Evolutionary conservation across 1,140 invertebrate genomes (phyloP).

Genomic region (Luehdorfia chinensis): DNA sequence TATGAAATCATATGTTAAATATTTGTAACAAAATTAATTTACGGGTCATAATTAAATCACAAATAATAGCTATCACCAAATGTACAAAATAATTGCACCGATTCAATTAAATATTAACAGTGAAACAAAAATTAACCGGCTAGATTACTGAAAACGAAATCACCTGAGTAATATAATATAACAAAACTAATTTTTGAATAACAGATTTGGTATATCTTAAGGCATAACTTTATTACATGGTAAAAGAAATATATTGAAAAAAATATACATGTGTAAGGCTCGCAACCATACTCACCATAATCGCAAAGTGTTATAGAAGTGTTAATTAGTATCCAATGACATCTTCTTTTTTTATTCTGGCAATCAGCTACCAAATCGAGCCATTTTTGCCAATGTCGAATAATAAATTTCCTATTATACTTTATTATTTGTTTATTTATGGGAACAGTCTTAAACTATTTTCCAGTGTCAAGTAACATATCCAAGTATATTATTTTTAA

Average conservation of each 20-base stretch:
- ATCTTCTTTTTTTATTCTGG: too few species aligned
- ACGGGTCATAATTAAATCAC: background rate
- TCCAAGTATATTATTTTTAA: too few species aligned
- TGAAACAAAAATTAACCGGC: slow-evolving; percentile 1
- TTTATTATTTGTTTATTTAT: too few species aligned
- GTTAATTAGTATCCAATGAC: too few species aligned
- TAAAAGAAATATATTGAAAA: slow-evolving; percentile 18
- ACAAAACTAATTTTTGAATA: slow-evolving; percentile 33
- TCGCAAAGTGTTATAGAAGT: too few species aligned
- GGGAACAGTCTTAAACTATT: background rate
- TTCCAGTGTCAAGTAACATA: too few species aligned
- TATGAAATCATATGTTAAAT: background rate
- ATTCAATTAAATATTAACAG: background rate
- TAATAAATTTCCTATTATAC: too few species aligned
- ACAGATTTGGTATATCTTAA: slow-evolving; percentile 11
- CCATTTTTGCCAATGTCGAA: too few species aligned
- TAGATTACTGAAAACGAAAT: background rate
- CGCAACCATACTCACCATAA: slow-evolving; percentile 5
- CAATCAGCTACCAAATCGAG: too few species aligned
- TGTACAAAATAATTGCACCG: background rate
- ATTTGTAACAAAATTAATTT: slow-evolving; percentile 9
- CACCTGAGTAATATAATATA: slow-evolving; percentile 19
- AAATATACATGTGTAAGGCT: slow-evolving; percentile 2
- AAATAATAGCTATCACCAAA: background rate
- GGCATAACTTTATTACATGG: slow-evolving; percentile 7